Evolutionary conservation across 2,888 invertebrate genomes (phyloP), one percentile per base, ranked within the genome.

Genomic region (Aelia acuminata): DNA sequence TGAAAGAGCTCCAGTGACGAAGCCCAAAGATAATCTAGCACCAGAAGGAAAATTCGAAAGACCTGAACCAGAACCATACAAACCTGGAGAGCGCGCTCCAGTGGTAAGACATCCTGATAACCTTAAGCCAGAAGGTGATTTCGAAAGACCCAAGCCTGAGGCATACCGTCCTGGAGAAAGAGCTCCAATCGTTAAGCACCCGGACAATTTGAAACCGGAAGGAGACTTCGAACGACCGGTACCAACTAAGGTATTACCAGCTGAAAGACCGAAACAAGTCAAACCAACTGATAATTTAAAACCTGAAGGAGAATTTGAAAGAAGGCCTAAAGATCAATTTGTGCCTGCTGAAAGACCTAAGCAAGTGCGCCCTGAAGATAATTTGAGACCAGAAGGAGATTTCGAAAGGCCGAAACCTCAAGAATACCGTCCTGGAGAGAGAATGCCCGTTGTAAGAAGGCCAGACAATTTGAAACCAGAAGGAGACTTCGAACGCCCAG

Each of bases 11-110:
- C 90, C 90, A 10, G 90, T 91, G 3, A 89, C 88, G 11, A 91
- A 90, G 88, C 91, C 93, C 26, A 89, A 91, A 47, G 93, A 93
- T 91, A 90, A 92, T 89, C 91, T 95, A 31, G 92, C 92, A 90
- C 94, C 94, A 5, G 95, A 95, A 92, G 95, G 95, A 43, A 93
- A 94, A 0, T 91, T 94, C 92, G 94, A 93, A 92, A 91, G 92
- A 92, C 90, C 91, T 89, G 85, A 87, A 89, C 89, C 85, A 43
- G 89, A 90, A 47, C 53, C 80, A 35, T 89, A 88, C 85, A 80
- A 87, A 53, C 89, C 92, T 88, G 94, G 94, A 15, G 95, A 96
- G 91, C 93, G 95, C 89, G 94, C 94, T 3, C 94, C 92, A 90
- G 53, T 92, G 92, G 20, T 91, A 91, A 89, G 92, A 92, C 92